A percentile compares a stretch with the other conserved stretches of the same genome.
phyloP scores from a whole-genome alignment of 2,888 invertebrate genomes.

The Caradrina kadenii region DNA sequence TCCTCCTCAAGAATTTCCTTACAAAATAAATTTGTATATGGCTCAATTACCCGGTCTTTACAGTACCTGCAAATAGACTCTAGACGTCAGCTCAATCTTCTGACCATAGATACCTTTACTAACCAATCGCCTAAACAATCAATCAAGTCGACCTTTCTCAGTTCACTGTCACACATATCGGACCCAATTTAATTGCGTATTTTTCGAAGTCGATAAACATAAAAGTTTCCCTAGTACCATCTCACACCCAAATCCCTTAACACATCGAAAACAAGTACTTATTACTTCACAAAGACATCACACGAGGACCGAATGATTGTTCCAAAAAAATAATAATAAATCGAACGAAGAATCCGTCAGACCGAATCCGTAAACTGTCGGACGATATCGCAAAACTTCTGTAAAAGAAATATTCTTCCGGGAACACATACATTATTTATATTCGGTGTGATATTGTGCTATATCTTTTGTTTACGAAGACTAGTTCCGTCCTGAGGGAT shows the following conservation, averaged over 20 bases:
- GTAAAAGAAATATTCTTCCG: slow-evolving; percentile 67
- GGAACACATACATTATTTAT: slow-evolving; percentile 73
- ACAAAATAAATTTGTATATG: no score
- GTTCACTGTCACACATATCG: slow-evolving; percentile 12
- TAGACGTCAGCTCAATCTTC: neutral
- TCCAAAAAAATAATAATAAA: slow-evolving; percentile 51
- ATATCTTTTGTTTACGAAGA: slow-evolving; percentile 75
- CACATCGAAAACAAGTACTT: slow-evolving; percentile 23
- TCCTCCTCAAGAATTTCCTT: no score
- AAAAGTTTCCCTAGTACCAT: slow-evolving; percentile 4
- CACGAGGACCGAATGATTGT: slow-evolving; percentile 28
- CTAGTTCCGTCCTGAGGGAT: slow-evolving; percentile 69
- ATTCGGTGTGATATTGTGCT: slow-evolving; percentile 65
- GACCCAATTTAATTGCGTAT: slow-evolving; percentile 22
- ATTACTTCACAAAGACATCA: slow-evolving; percentile 46
- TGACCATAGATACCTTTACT: neutral
- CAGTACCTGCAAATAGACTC: neutral
- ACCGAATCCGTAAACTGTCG: slow-evolving; percentile 55
- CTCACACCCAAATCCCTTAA: slow-evolving; percentile 9
- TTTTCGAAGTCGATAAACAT: slow-evolving; percentile 3
- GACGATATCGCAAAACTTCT: slow-evolving; percentile 62
- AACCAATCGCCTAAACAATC: slow-evolving; percentile 16
- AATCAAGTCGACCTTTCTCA: slow-evolving; percentile 29
- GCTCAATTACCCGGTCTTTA: no score
- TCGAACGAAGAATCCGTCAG: slow-evolving; percentile 42